A percentile compares a stretch with the other conserved stretches of the same genome.
These are phyloP conservation scores for Eupithecia tripunctaria DNA, from an alignment of 2,888 invertebrate genomes.

Conservation along the genomic window DNA sequence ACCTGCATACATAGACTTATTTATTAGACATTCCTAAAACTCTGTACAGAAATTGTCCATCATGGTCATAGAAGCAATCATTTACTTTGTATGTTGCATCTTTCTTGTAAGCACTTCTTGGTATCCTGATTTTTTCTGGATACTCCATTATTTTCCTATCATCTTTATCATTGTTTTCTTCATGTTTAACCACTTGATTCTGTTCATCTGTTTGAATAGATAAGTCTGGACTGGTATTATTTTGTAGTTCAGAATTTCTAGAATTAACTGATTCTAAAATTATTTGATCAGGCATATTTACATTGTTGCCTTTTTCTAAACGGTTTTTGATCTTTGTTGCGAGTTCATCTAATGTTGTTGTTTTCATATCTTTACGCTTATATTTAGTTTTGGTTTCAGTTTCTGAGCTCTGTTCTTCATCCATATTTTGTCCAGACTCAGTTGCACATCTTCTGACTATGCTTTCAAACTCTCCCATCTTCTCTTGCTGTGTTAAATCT, in stretches of 20 bases:
- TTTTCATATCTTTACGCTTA: slow-evolving; percentile 52
- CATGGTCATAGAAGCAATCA: slow-evolving; percentile 92
- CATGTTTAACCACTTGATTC: slow-evolving; percentile 52
- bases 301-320: slow-evolving; percentile 62
- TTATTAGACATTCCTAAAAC: slow-evolving; percentile 86
- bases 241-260: slow-evolving; percentile 44
- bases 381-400: slow-evolving; percentile 26
- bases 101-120: slow-evolving; percentile 85
- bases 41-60: slow-evolving; percentile 91
- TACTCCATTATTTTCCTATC: slow-evolving; percentile 67
- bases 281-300: slow-evolving; percentile 68
- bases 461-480: slow-evolving; percentile 77
- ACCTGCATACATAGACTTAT: slow-evolving; percentile 20
- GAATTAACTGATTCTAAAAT: slow-evolving; percentile 58
- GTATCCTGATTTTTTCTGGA: slow-evolving; percentile 88
- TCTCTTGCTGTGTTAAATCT: slow-evolving; percentile 60
- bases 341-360: slow-evolving; percentile 71
- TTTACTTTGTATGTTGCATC: slow-evolving; percentile 89
- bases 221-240: slow-evolving; percentile 58
- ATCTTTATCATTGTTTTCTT: slow-evolving; percentile 51
- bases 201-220: slow-evolving; percentile 46
- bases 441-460: slow-evolving; percentile 77
- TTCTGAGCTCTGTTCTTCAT: slow-evolving; percentile 24
- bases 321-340: slow-evolving; percentile 65
- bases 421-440: slow-evolving; percentile 24